These are phyloP conservation scores for Ashinkailepas kermadecensis DNA, from an alignment of 2,888 invertebrate genomes.

Conservation along the genomic window DNA sequence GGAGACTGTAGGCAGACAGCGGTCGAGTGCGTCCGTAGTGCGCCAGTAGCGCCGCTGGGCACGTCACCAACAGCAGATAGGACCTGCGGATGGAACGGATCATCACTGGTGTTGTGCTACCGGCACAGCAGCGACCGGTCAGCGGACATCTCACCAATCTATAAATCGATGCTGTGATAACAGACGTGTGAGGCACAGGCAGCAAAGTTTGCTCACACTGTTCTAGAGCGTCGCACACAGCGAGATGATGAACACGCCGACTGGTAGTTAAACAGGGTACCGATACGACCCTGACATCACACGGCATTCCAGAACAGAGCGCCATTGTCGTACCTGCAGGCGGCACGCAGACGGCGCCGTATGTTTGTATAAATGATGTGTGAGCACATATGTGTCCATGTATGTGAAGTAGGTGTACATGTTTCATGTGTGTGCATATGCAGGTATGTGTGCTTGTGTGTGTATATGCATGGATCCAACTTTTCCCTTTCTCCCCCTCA, in stretches of 20 bases:
- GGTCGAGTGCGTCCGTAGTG: slow-evolving; percentile 38
- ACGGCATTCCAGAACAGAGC: not conserved
- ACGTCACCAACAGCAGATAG: not conserved
- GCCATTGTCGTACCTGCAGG: no score
- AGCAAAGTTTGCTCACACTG: not conserved
- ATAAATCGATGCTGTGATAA: not conserved
- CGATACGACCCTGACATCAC: not conserved
- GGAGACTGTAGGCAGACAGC: slow-evolving; percentile 36
- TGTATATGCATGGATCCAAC: no score
- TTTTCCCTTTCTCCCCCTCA: no score
- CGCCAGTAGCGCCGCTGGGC: slow-evolving; percentile 42
- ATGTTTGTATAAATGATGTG: no score
- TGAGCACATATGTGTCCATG: no score
- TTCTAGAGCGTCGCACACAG: not conserved
- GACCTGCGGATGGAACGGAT: not conserved
- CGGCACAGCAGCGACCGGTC: not conserved
- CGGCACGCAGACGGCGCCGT: no score
- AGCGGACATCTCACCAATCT: not conserved
- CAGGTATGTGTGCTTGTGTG: no score
- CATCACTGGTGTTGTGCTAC: not conserved
- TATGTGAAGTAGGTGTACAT: no score
- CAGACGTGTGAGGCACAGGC: not conserved
- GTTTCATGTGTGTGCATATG: no score
- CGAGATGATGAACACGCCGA: not conserved
- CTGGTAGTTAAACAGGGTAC: not conserved